phyloP scores from a whole-genome alignment of 2,888 invertebrate species.

The Drosophila suboccidentalis region DNA sequence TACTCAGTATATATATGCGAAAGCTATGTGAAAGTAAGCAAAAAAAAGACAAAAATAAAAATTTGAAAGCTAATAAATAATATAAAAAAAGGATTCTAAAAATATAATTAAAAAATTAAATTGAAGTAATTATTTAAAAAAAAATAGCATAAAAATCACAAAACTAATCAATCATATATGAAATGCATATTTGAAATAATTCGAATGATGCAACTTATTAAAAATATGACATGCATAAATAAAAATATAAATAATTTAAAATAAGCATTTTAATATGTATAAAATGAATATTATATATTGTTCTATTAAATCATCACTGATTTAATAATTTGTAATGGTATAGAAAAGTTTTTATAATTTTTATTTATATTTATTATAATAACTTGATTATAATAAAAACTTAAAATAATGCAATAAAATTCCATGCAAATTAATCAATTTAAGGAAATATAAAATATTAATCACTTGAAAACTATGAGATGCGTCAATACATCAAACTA shows the following conservation, averaged over 20 bases:
- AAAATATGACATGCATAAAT: too few species aligned
- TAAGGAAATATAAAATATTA: neutral
- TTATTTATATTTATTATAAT: neutral
- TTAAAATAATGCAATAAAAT: neutral
- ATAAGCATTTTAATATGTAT: too few species aligned
- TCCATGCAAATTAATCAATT: neutral
- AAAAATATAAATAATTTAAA: too few species aligned
- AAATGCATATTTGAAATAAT: too few species aligned
- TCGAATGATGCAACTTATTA: too few species aligned
- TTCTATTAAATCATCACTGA: too few species aligned
- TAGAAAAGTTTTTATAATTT: too few species aligned
- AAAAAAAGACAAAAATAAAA: conserved; percentile 22
- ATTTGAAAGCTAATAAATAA: neutral
- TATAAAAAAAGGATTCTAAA: neutral
- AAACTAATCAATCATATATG: too few species aligned
- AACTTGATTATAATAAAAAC: neutral
- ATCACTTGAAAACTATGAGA: neutral
- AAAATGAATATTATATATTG: too few species aligned
- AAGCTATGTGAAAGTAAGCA: conserved; percentile 53
- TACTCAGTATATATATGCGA: conserved; percentile 22
- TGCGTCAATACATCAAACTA: neutral
- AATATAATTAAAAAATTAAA: neutral
- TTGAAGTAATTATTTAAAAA: neutral
- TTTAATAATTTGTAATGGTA: too few species aligned
- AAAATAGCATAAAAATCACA: neutral